These are phyloP conservation scores for Sycon ciliatum DNA, from an alignment of 37 sponge, comb jelly and placozoan species.

Conservation along the genomic window DNA sequence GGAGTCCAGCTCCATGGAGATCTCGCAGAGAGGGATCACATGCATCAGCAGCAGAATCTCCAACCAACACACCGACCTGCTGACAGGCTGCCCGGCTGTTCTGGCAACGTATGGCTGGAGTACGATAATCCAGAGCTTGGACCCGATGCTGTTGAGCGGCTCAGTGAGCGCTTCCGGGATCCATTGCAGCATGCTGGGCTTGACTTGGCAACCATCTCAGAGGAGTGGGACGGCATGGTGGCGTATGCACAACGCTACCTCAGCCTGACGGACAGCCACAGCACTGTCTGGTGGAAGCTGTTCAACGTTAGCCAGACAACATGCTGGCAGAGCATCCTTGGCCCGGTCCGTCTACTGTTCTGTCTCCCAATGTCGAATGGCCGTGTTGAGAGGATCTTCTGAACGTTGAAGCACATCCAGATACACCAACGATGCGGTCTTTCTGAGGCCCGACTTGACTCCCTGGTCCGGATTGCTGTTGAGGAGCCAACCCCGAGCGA, in stretches of 20 bases:
- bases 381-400: constrained; percentile 1
- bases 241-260: neutral
- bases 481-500: constrained; percentile 19
- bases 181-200: neutral
- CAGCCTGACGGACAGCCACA: neutral
- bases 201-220: neutral
- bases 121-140: neutral
- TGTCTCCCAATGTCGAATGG: no score
- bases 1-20: neutral
- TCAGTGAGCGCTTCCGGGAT: neutral
- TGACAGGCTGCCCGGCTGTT: neutral
- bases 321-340: neutral
- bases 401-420: neutral
- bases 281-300: neutral
- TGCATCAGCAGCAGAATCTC: neutral
- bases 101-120: neutral
- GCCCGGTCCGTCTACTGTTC: neutral
- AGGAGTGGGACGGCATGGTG: neutral
- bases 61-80: neutral
- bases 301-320: neutral
- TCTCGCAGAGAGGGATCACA: no score
- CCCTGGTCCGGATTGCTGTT: no score
- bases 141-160: neutral
- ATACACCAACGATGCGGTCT: neutral
- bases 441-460: no score